These are phyloP conservation scores for Mycteria americana DNA, from an alignment of 2,797 vertebrate species.

Conservation along the genomic window DNA sequence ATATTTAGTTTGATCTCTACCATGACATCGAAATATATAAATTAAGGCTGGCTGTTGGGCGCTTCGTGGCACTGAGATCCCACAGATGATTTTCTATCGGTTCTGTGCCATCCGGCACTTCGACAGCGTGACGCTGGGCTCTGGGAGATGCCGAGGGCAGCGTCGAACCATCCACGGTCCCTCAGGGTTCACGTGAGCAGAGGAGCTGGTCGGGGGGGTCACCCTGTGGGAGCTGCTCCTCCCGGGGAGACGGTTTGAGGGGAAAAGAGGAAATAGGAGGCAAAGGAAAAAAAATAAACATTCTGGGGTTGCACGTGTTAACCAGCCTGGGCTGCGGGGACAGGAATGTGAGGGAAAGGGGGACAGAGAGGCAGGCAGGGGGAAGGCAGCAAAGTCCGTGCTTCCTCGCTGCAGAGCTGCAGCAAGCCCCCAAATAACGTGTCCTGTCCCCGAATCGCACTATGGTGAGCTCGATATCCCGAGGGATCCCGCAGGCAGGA, in stretches of 20 bases:
- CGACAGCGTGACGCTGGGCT: not conserved
- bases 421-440: not conserved
- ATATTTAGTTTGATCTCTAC: constrained; percentile 30
- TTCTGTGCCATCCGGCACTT: not conserved
- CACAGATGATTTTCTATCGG: rapidly evolving
- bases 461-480: rapidly evolving
- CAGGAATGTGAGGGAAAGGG: not conserved
- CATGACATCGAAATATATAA: not conserved
- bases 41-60: not conserved
- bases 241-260: not conserved
- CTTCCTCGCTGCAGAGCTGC: not conserved
- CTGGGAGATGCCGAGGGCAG: not conserved
- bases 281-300: constrained; percentile 17
- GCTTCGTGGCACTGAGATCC: not conserved
- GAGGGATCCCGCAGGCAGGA: not conserved
- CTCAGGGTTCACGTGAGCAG: not conserved
- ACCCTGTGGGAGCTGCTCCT: not conserved
- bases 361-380: not conserved
- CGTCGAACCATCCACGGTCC: rapidly evolving
- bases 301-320: not conserved
- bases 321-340: not conserved
- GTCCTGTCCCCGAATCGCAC: not conserved
- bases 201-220: not conserved
- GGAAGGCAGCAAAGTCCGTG: not conserved
- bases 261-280: not conserved